Conservation (phyloP, 2,797 vertebrate genomes). For the Eutrigla gurnardus region DNA sequence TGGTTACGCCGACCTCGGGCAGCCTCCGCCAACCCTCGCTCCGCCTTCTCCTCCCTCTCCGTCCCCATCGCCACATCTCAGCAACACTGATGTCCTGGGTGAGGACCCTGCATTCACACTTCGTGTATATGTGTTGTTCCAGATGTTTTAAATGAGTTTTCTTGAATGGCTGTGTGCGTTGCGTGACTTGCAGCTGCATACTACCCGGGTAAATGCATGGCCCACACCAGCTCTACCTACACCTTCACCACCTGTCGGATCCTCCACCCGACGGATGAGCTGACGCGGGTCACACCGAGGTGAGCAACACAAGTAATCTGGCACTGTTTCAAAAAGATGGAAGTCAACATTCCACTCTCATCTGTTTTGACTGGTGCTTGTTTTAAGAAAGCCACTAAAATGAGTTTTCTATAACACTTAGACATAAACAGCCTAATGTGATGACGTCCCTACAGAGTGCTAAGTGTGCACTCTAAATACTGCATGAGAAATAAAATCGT, state of each 20-base stretch:
- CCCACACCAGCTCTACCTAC: constrained; percentile 98
- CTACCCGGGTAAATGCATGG: constrained; percentile 98
- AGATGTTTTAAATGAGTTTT: constrained; percentile 12
- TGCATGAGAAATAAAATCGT: constrained; percentile 11
- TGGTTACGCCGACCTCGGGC: constrained; percentile 79
- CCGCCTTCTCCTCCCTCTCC: constrained; percentile 74
- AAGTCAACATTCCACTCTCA: background rate
- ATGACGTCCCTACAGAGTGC: background rate
- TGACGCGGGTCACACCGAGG: constrained; percentile 96
- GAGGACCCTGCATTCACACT: constrained; percentile 81
- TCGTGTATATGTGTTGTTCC: background rate
- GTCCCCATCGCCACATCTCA: constrained; percentile 83
- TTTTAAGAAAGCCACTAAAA: constrained; percentile 10
- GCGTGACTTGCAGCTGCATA: constrained; percentile 81
- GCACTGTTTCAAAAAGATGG: background rate
- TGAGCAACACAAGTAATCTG: constrained; percentile 65
- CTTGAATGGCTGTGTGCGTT: constrained; percentile 6
- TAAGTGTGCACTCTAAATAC: constrained; percentile 17
- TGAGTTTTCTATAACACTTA: background rate
- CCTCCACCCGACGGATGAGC: constrained; percentile 96
- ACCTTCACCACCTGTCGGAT: constrained; percentile 99
- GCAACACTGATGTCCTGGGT: constrained; percentile 93
- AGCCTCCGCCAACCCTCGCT: constrained; percentile 82
- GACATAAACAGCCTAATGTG: background rate
- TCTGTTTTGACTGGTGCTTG: background rate